Conservation (phyloP, 2,113 vertebrate species). For the Tiliqua scincoides region DNA sequence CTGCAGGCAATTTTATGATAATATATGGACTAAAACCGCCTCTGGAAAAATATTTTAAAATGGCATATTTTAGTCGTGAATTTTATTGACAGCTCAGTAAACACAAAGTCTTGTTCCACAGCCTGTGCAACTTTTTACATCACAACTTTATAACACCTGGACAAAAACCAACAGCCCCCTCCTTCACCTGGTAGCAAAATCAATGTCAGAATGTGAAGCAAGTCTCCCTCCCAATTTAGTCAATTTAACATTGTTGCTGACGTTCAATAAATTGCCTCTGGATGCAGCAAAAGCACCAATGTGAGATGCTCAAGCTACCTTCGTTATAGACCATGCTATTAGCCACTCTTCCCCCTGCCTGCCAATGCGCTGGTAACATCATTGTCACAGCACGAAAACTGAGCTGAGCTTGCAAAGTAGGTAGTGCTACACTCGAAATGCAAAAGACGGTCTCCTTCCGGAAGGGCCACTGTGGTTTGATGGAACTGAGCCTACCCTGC, state of each 20-base stretch:
- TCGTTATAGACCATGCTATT: background rate
- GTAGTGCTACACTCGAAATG: background rate
- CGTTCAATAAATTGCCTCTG: background rate
- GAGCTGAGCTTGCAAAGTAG: background rate
- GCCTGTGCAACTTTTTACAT: slow-evolving; percentile 22
- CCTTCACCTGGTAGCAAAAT: background rate
- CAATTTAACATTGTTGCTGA: background rate
- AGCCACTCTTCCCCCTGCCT: too few species aligned
- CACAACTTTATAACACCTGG: background rate
- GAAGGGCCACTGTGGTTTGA: background rate
- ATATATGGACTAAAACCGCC: slow-evolving; percentile 31
- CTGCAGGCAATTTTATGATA: background rate
- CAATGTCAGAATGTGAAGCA: background rate
- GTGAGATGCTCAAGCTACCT: background rate
- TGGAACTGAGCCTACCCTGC: background rate
- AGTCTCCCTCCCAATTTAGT: background rate
- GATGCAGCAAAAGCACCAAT: background rate
- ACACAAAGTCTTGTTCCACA: background rate
- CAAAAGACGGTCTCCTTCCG: background rate
- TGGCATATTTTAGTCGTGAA: background rate
- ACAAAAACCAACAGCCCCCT: background rate
- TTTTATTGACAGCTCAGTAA: slow-evolving; percentile 21
- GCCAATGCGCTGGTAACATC: background rate
- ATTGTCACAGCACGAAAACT: background rate
- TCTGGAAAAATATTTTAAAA: slow-evolving; percentile 27